These are phyloP conservation scores for Nematolebias whitei DNA, from an alignment of 2,113 vertebrate species.

Conservation along the genomic window DNA sequence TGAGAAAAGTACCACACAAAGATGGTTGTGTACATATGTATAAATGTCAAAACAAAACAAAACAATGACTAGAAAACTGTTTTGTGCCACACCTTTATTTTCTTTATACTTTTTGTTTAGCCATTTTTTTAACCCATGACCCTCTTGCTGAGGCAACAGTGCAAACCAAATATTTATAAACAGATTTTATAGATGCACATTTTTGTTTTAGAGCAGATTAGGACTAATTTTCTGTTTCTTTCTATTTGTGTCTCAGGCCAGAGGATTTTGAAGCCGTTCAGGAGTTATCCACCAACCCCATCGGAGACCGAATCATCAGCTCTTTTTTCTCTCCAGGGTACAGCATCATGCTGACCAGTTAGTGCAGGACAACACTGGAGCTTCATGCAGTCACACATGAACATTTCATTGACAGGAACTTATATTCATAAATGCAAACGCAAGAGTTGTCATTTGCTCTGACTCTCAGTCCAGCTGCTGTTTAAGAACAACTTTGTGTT, in stretches of 20 bases:
- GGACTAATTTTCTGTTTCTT: neutral
- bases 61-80: no score
- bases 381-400: neutral
- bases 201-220: no score
- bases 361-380: neutral
- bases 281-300: conserved; percentile 80
- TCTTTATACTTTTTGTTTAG: no score
- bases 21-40: no score
- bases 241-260: conserved; percentile 55
- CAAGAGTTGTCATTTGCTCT: neutral
- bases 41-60: no score
- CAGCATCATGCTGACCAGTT: neutral
- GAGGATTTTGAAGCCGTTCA: conserved; percentile 76
- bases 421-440: neutral
- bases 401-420: no score
- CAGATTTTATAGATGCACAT: no score
- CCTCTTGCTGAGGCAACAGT: no score
- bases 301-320: conserved; percentile 81
- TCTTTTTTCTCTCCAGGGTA: conserved; percentile 78
- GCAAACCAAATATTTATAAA: no score
- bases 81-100: no score
- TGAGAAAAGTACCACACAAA: no score
- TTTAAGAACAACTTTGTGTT: neutral
- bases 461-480: neutral
- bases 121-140: no score